phyloP scores from a whole-genome alignment of 1,140 invertebrate genomes.

The Trachymyrmex cornetzi region DNA sequence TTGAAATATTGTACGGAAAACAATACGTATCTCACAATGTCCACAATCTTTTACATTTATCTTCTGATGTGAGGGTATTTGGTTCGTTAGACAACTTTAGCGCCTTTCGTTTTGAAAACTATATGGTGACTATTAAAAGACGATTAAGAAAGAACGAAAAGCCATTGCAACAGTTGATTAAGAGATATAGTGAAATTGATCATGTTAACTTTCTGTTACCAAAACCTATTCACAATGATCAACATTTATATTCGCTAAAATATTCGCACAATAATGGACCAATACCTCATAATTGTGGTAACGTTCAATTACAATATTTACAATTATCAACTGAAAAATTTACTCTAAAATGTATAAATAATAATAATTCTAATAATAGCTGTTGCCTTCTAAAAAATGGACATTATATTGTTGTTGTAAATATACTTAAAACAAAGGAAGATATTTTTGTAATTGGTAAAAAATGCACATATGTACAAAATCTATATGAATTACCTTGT shows the following conservation, averaged over 20 bases:
- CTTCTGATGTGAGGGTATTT: no score
- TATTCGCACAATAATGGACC: slow-evolving; percentile 13
- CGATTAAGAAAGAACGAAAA: background rate
- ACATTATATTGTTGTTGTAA: background rate
- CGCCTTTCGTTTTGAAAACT: slow-evolving; percentile 15
- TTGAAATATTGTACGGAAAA: no score
- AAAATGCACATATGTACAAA: background rate
- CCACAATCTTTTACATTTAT: no score
- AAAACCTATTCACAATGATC: background rate
- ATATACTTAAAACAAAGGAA: slow-evolving; percentile 6
- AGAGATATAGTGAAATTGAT: background rate
- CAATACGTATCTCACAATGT: no score
- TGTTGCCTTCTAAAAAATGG: slow-evolving; percentile 22
- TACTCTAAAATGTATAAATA: slow-evolving; percentile 5
- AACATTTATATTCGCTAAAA: slow-evolving; percentile 4
- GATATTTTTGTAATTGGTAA: slow-evolving; percentile 13
- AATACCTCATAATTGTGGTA: background rate
- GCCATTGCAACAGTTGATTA: slow-evolving; percentile 1
- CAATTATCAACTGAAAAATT: slow-evolving; percentile 14
- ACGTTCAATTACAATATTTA: slow-evolving; percentile 10
- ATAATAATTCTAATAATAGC: background rate
- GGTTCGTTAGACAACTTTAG: background rate
- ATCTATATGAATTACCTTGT: slow-evolving; percentile 8
- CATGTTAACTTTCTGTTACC: background rate
- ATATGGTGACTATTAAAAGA: background rate